phyloP scores from a whole-genome alignment of 2,113 vertebrate genomes.

The Siniperca knerii region DNA sequence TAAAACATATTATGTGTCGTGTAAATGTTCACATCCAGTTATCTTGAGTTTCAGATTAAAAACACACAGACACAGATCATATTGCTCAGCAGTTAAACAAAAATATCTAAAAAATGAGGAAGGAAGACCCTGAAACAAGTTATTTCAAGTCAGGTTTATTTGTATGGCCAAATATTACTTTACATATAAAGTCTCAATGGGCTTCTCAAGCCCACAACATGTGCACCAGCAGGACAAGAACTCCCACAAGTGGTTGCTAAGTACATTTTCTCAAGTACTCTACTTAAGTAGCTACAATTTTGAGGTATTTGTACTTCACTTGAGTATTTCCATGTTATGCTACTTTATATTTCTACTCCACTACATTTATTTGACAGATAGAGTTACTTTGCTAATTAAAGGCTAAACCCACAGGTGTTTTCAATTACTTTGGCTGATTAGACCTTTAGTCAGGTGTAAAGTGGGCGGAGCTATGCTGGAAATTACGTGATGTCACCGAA shows the following conservation, averaged over 20 bases:
- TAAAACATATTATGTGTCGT: not conserved
- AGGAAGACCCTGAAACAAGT: not conserved
- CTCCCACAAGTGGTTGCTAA: not conserved
- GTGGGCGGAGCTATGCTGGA: not conserved
- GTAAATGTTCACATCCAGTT: not conserved
- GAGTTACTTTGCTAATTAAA: not conserved
- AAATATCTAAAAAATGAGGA: not conserved
- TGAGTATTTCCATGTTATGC: not conserved
- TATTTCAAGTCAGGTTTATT: not conserved
- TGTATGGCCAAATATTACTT: not conserved
- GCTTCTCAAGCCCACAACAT: not conserved
- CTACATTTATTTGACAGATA: not conserved
- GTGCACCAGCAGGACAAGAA: not conserved
- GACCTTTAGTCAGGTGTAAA: not conserved
- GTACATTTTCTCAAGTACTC: no score
- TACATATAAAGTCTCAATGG: not conserved
- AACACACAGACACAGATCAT: no score
- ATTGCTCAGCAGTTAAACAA: not conserved
- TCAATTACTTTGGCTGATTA: not conserved
- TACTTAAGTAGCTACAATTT: not conserved
- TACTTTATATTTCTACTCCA: not conserved
- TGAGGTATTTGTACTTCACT: not conserved
- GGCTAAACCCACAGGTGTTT: conserved; percentile 1
- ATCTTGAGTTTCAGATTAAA: no score
- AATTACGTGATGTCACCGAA: not conserved